Base-by-base conservation (phyloP, 2,797 vertebrate genomes). In the Halcyon badia region DNA sequence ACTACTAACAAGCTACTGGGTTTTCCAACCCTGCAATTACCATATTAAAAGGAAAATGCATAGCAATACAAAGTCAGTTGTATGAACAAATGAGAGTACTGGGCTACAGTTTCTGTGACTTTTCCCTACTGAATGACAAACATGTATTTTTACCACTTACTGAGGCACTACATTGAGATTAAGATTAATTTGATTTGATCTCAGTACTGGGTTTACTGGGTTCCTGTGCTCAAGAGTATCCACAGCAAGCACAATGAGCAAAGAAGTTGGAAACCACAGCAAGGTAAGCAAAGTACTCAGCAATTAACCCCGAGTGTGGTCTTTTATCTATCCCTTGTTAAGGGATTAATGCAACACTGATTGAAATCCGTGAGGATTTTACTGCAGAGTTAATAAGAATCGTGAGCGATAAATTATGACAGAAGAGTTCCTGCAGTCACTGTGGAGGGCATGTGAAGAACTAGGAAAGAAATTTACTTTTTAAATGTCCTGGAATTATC, bases 211-310 rank as follows among this genome's bases (percentile, higher is more conserved):
- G 21, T 6, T 60, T 68, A 58, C 18, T 49, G 44, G 17, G 21
- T 6, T 60, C 68, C 60, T 46, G 52, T 83, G 33, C 14, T 52
- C 51, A 57, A 57, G 39, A 41, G 52, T 25, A 66, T 35, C 15
- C 48, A 10, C 0, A 1, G 64, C 31, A 71, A 91, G 42, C 13
- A 62, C 20, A 75, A 35, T 0, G 0, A 79, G 68, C 0, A 1
- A 71, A 35, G 57, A 84, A 15, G 64, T 0, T 85, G 49, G 49
- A 79, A 79, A 46, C 25, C 35, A 51, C 35, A 30, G 61, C 10
- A 25, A 75, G 61, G n/a, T 42, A 87, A 72, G 44, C 15, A 58
- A 91, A 89, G 15, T 26, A 78, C 19, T 78, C 41, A 89, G 42
- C 35, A 87, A 71, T 65, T 80, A n/a, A 75, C 28, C 14, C 21